These are phyloP conservation scores for Phrynocephalus forsythii DNA, from an alignment of 2,797 vertebrate species.

Conservation along the genomic window DNA sequence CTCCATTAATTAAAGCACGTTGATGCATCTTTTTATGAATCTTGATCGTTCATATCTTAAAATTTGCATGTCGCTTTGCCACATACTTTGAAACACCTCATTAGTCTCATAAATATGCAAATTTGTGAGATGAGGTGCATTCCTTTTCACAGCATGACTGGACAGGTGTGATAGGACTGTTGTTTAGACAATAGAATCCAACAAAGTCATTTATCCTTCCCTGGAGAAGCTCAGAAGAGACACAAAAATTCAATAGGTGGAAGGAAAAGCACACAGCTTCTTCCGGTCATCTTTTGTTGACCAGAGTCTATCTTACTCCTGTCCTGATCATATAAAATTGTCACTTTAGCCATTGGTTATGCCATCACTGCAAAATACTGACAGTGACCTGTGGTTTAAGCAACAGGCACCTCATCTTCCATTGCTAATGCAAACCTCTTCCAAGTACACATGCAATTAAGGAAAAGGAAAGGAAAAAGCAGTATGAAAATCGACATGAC, in stretches of 20 bases:
- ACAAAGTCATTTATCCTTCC: no score
- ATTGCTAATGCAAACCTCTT: not conserved
- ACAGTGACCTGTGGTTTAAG: not conserved
- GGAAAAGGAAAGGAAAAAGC: not conserved
- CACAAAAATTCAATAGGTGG: not conserved
- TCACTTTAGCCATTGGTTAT: not conserved
- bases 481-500: not conserved
- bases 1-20: no score
- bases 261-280: not conserved
- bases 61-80: no score
- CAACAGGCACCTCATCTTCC: no score
- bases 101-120: no score
- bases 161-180: no score
- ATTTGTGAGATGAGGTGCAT: no score
- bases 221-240: not conserved
- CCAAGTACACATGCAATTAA: not conserved
- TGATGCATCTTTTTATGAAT: no score
- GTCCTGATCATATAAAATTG: not conserved
- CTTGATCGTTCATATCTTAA: no score
- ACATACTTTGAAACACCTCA: no score
- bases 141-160: no score
- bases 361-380: not conserved
- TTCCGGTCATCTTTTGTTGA: not conserved
- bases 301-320: not conserved
- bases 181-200: no score